phyloP scores from a whole-genome alignment of 92 coral and sea anemone species.

The Pocillopora grandis region DNA sequence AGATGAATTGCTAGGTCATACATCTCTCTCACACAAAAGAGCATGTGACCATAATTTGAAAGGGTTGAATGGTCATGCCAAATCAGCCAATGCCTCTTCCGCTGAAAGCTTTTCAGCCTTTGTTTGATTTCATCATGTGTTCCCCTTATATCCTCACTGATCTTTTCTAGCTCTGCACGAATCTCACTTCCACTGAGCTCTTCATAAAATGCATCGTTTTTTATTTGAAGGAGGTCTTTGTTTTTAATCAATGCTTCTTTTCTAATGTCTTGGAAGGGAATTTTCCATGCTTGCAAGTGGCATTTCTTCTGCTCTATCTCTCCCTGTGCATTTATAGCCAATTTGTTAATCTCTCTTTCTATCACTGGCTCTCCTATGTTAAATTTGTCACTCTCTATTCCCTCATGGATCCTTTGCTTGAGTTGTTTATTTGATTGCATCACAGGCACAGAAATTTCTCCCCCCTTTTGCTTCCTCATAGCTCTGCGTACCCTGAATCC shows the following conservation, averaged over 20 bases:
- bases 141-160: slow-evolving; percentile 9
- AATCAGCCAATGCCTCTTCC: slow-evolving; percentile 51
- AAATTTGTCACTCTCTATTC: slow-evolving; percentile 14
- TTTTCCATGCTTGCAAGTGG: slow-evolving; percentile 47
- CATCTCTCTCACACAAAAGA: slow-evolving; percentile 13
- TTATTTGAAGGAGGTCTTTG: slow-evolving; percentile 2
- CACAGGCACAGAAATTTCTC: slow-evolving; percentile 39
- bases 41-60: slow-evolving; percentile 51
- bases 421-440: slow-evolving; percentile 25
- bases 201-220: slow-evolving; percentile 28
- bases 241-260: slow-evolving; percentile 44
- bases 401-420: slow-evolving; percentile 1
- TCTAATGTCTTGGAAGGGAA: slow-evolving; percentile 49
- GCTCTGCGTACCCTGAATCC: slow-evolving; percentile 26
- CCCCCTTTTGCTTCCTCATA: slow-evolving; percentile 35
- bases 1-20: slow-evolving; percentile 48
- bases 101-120: slow-evolving; percentile 14
- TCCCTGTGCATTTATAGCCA: slow-evolving; percentile 28
- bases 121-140: slow-evolving; percentile 28
- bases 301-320: slow-evolving; percentile 27
- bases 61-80: slow-evolving; percentile 56
- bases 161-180: slow-evolving; percentile 27
- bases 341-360: slow-evolving; percentile 35
- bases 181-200: slow-evolving; percentile 28
- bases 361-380: slow-evolving; percentile 23